phyloP scores from a whole-genome alignment of 2,113 vertebrate genomes.

The Malurus alboscapulatus region DNA sequence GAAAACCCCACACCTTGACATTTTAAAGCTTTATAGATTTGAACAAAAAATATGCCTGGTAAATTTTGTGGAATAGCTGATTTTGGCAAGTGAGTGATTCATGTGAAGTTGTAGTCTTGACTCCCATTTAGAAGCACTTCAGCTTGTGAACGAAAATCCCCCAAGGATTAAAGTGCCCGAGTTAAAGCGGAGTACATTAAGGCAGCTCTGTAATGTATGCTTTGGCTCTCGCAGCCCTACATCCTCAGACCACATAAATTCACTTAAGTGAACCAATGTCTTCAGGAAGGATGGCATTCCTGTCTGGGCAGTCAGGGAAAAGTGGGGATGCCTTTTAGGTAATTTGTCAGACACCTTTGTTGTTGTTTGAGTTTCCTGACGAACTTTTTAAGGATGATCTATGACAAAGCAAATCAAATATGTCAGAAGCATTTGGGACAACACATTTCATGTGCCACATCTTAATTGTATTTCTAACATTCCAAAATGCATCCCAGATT shows the following conservation, averaged over 20 bases:
- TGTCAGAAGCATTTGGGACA: neutral
- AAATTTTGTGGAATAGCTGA: neutral
- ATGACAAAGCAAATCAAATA: neutral
- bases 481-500: neutral
- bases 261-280: neutral
- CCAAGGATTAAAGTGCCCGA: neutral
- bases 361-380: neutral
- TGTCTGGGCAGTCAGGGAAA: neutral
- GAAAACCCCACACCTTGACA: neutral
- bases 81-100: neutral
- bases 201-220: neutral
- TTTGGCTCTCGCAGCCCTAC: neutral
- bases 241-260: neutral
- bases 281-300: neutral
- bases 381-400: neutral
- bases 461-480: neutral
- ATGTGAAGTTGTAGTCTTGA: neutral
- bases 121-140: neutral
- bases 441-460: neutral
- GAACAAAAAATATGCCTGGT: neutral
- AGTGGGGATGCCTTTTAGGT: neutral
- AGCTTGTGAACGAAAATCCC: neutral
- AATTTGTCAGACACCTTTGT: neutral
- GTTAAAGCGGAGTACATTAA: neutral
- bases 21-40: neutral